phyloP scores from a whole-genome alignment of 2,888 invertebrate genomes.

The Oxyteleia sp. region DNA sequence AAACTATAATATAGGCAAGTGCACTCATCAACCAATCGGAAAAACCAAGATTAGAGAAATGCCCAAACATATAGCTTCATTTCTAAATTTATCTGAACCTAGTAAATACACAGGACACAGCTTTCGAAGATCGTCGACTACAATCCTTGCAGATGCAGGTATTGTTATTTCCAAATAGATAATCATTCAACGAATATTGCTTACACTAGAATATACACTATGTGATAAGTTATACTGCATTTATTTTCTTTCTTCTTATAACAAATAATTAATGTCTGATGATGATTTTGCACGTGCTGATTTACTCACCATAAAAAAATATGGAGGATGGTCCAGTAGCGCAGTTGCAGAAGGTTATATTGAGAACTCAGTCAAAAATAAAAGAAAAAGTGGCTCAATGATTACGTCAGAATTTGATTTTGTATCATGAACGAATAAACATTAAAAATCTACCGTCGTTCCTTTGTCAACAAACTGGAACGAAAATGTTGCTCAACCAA shows the following conservation, averaged over 20 bases:
- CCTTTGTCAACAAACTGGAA: constrained; percentile 9
- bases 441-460: neutral
- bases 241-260: constrained; percentile 21
- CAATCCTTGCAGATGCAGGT: constrained; percentile 25
- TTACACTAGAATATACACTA: too few relatives aligned
- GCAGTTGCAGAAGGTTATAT: constrained; percentile 36
- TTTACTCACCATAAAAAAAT: constrained; percentile 22
- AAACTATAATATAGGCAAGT: constrained; percentile 72
- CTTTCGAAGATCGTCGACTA: constrained; percentile 21
- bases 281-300: constrained; percentile 22
- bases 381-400: constrained; percentile 27
- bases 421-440: constrained; percentile 13
- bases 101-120: constrained; percentile 34
- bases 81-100: constrained; percentile 26
- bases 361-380: constrained; percentile 21
- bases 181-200: constrained; percentile 6
- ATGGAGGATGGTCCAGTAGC: constrained; percentile 24
- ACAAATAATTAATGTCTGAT: constrained; percentile 20
- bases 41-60: constrained; percentile 65
- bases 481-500: constrained; percentile 4
- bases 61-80: constrained; percentile 63
- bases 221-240: too few relatives aligned
- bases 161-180: constrained; percentile 17
- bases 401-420: constrained; percentile 17
- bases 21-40: constrained; percentile 59